Percentiles rank a stretch among this genome's conserved stretches.
Conservation (phyloP, 2,113 vertebrate genomes). For the Typhlomys cinereus region DNA sequence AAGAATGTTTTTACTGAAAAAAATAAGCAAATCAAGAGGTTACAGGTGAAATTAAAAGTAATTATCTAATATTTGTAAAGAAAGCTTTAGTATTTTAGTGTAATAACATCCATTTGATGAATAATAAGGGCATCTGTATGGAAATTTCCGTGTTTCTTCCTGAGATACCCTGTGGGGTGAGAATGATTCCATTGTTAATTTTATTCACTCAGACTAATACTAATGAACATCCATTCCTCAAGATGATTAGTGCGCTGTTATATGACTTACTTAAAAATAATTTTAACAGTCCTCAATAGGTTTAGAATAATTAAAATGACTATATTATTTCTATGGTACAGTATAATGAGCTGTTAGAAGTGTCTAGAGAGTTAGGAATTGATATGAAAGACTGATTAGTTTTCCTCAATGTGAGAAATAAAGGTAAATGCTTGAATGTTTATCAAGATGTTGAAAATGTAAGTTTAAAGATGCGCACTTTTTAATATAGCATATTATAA, state of each 20-base stretch:
- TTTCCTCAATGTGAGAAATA: constrained; percentile 28
- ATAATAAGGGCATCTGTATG: neutral
- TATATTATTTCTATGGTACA: constrained; percentile 36
- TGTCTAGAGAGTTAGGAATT: constrained; percentile 2
- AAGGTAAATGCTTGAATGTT: neutral
- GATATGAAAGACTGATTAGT: constrained; percentile 49
- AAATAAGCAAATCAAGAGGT: neutral
- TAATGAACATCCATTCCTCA: constrained; percentile 52
- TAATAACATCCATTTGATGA: neutral
- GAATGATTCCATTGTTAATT: neutral
- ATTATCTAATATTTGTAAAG: neutral
- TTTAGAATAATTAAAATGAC: constrained; percentile 68
- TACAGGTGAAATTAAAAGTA: neutral
- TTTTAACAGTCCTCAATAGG: constrained; percentile 1
- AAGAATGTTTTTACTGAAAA: neutral
- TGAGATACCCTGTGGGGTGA: neutral
- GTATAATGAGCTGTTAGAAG: constrained; percentile 51
- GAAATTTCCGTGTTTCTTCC: neutral
- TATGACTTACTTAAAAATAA: constrained; percentile 57
- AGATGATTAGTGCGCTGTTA: neutral
- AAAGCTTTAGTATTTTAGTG: neutral
- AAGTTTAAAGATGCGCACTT: neutral
- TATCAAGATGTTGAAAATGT: neutral
- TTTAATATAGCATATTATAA: neutral
- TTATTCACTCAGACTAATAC: constrained; percentile 28